Percentiles rank a stretch among this genome's conserved stretches.
phyloP scores from a whole-genome alignment of 2,113 vertebrate genomes.

The Poeciliopsis occidentalis region DNA sequence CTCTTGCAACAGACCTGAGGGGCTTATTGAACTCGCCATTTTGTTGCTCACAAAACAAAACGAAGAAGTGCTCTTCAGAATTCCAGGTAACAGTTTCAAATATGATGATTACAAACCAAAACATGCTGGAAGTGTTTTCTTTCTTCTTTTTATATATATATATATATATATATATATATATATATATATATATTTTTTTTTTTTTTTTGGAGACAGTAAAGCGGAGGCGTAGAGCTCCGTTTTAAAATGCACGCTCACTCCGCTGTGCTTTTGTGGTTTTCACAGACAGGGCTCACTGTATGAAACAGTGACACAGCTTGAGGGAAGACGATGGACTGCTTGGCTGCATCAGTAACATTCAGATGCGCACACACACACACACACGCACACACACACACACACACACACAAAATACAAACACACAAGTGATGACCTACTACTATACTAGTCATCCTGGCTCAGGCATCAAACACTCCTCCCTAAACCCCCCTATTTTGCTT shows the following conservation, averaged over 20 bases:
- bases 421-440: slow-evolving; percentile 54
- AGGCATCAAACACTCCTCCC: slow-evolving; percentile 53
- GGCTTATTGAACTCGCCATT: neutral
- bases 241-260: slow-evolving; percentile 48
- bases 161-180: too few species aligned
- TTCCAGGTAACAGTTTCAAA: neutral
- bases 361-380: too few species aligned
- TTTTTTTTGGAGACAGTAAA: slow-evolving; percentile 41
- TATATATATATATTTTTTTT: too few species aligned
- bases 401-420: neutral
- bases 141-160: neutral
- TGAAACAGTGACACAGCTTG: slow-evolving; percentile 70
- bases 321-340: slow-evolving; percentile 58
- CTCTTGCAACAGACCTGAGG: slow-evolving; percentile 16
- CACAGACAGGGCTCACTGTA: slow-evolving; percentile 50
- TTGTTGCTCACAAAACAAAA: neutral
- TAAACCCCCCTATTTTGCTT: slow-evolving; percentile 26
- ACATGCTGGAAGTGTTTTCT: slow-evolving; percentile 17
- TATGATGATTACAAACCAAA: slow-evolving; percentile 6
- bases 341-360: slow-evolving; percentile 35
- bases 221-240: slow-evolving; percentile 49
- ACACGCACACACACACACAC: neutral
- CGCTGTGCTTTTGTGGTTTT: slow-evolving; percentile 50
- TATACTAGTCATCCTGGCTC: slow-evolving; percentile 65
- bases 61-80: neutral